Base-by-base conservation (phyloP, 2,888 invertebrate species). In the Callyntrura sp. region DNA sequence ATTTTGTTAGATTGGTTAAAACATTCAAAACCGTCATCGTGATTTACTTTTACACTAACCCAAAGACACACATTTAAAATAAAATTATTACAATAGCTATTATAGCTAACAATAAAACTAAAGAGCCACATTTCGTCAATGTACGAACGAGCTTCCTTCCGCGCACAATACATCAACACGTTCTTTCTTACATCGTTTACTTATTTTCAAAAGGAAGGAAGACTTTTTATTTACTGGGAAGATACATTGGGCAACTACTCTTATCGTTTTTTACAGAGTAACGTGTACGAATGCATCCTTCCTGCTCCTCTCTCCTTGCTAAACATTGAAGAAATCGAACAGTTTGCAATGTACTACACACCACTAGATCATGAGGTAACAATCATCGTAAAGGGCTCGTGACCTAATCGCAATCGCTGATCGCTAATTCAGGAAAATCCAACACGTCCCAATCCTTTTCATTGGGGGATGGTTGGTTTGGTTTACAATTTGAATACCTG, bases 1-100 rank as follows among this genome's bases (percentile, higher is more conserved):
- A 8, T n/a, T 51, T 51, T 51, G 51, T n/a, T 51, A 51, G 2
- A 1, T 51, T 12, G n/a, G 4, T 14, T 51, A 8, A 12, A n/a
- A 14, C n/a, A n/a, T 35, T 35, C 35, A 35, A 35, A 35, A 35
- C 35, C 35, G 6, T 2, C 6, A 6, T 35, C 35, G 35, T 35
- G 35, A 35, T 35, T 35, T 35, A 83, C 83, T 83, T 48, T 35
- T 68, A 65, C 51, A 68, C 83, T 68, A 83, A 68, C 83, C 65
- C 20, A 81, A 35, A 81, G 81, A 70, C 60, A 60, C 51, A 35
- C 35, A 35, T 35, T 35, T 35, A 4, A 35, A 35, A 51, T n/a
- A 57, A 57, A n/a, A 2, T 57, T 17, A 57, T 57, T n/a, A 17
- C 17, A n/a, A 20, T 17, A 57, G 1, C 57, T 8, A 57, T 57